Evolutionary conservation across 2,113 vertebrate genomes (phyloP).

Genomic region (Pheucticus melanocephalus): DNA sequence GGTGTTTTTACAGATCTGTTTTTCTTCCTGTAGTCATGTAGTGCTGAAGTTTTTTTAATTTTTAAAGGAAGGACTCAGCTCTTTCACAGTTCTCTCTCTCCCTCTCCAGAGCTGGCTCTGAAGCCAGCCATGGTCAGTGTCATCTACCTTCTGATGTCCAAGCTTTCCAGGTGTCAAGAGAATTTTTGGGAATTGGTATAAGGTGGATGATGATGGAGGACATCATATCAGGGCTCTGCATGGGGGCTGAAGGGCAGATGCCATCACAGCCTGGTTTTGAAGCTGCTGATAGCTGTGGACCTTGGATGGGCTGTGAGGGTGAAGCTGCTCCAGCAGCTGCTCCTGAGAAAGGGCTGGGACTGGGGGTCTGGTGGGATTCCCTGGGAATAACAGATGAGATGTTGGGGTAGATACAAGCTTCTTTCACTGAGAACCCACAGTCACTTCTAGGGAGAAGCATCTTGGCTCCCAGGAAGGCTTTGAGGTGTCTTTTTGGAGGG

Average conservation of each 20-base stretch:
- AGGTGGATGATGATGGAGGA: neutral
- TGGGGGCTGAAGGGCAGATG: neutral
- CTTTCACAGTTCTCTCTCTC: slow-evolving; percentile 10
- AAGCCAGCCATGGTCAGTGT: neutral
- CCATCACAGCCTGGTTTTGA: neutral
- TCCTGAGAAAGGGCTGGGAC: neutral
- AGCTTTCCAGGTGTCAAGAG: neutral
- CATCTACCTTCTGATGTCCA: neutral
- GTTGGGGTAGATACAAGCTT: neutral
- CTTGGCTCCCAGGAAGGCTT: neutral
- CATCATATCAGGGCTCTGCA: neutral
- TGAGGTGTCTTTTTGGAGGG: neutral
- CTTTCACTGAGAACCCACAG: neutral
- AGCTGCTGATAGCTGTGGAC: neutral
- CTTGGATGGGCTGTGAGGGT: neutral
- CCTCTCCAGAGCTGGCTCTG: neutral
- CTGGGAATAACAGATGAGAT: neutral
- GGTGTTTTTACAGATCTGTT: slow-evolving; percentile 27
- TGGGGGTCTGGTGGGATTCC: neutral
- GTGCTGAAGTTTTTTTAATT: slow-evolving; percentile 5
- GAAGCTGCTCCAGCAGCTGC: neutral
- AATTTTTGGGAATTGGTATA: neutral
- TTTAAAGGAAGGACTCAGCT: slow-evolving; percentile 36
- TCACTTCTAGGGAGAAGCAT: neutral
- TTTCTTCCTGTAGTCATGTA: slow-evolving; percentile 25